Evolutionary conservation across 1,140 invertebrate species (phyloP).

Genomic region (Drosophila mayri): DNA sequence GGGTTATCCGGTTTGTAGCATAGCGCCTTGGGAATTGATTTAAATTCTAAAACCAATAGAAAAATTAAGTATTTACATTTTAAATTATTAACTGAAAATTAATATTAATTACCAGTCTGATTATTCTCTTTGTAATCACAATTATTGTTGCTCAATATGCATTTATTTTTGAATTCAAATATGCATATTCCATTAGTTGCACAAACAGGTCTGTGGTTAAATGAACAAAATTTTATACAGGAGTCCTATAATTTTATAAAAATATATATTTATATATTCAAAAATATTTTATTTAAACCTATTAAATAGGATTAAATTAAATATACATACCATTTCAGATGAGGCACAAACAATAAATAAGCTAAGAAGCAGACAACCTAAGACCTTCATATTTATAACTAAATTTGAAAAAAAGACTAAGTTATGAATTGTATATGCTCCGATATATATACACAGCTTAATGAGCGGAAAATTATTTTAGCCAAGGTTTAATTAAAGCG

Average conservation of each 20-base stretch:
- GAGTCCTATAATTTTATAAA: neutral
- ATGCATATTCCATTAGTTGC: neutral
- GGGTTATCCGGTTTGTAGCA: neutral
- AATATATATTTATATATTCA: neutral
- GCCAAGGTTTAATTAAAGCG: neutral
- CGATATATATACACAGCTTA: neutral
- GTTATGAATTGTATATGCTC: neutral
- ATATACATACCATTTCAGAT: neutral
- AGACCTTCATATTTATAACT: neutral
- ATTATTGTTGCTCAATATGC: constrained; percentile 2
- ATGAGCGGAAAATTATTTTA: neutral
- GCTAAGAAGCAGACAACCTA: neutral
- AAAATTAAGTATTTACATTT: neutral
- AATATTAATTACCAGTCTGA: neutral
- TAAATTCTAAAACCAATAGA: neutral
- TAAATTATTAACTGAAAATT: too few species aligned
- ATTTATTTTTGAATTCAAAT: neutral
- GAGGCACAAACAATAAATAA: neutral
- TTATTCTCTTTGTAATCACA: neutral
- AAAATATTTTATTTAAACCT: neutral
- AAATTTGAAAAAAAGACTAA: neutral
- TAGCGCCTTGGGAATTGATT: neutral
- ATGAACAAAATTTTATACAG: neutral
- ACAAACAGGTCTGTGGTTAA: neutral
- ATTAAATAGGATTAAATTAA: neutral